Percentiles rank a stretch among this genome's conserved stretches.
These are phyloP conservation scores for Rhinophrynus dorsalis DNA, from an alignment of 2,797 vertebrate genomes.

Conservation along the genomic window DNA sequence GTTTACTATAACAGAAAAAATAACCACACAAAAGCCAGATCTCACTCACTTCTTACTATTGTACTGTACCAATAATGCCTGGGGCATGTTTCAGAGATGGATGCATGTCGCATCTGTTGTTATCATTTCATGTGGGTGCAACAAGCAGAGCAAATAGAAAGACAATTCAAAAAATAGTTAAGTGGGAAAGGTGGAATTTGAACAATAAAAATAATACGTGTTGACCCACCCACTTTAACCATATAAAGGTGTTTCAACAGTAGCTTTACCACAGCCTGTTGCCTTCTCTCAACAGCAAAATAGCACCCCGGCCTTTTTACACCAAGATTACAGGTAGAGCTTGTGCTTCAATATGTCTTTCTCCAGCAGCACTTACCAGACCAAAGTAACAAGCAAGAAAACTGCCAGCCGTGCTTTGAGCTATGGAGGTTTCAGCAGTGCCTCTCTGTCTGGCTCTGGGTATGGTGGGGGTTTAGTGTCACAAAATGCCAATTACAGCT, in stretches of 20 bases:
- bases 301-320: neutral
- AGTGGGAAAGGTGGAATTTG: conserved; percentile 51
- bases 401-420: conserved; percentile 23
- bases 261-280: neutral
- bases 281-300: neutral
- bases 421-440: conserved; percentile 44
- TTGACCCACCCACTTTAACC: conserved; percentile 44
- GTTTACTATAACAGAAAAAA: conserved; percentile 46
- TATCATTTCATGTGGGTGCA: conserved; percentile 51
- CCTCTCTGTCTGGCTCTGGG: conserved; percentile 59
- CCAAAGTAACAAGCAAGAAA: neutral
- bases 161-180: conserved; percentile 2
- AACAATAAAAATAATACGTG: conserved; percentile 29
- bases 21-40: conserved; percentile 40
- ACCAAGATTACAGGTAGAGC: neutral
- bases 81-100: conserved; percentile 56
- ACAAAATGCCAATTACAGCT: conserved; percentile 54
- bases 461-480: conserved; percentile 53
- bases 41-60: conserved; percentile 59
- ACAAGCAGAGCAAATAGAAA: conserved; percentile 37
- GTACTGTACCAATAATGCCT: conserved; percentile 53
- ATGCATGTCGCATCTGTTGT: conserved; percentile 50
- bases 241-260: conserved; percentile 55
- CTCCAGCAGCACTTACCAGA: neutral
- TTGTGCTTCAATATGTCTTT: conserved; percentile 19